These are phyloP conservation scores for Epistrophella euchroma DNA, from an alignment of 2,888 invertebrate species.

Conservation along the genomic window DNA sequence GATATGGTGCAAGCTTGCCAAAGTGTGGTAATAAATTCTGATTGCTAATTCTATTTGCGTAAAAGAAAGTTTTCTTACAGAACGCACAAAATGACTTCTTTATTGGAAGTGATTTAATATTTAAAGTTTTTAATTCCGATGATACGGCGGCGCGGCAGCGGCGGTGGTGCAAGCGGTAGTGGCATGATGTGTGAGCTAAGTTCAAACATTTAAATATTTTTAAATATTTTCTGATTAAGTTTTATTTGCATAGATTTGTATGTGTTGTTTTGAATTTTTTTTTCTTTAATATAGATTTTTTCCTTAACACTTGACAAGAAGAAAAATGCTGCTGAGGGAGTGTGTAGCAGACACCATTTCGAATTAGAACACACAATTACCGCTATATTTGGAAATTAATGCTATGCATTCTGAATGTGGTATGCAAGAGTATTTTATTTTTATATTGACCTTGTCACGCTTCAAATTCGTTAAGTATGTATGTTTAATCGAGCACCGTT, in stretches of 20 bases:
- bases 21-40: slow-evolving; percentile 67
- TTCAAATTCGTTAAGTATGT: slow-evolving; percentile 19
- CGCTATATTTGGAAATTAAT: slow-evolving; percentile 65
- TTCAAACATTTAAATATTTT: slow-evolving; percentile 44
- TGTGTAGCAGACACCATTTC: not conserved
- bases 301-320: not conserved
- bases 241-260: not conserved
- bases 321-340: not conserved
- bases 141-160: not conserved
- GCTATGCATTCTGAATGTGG: slow-evolving; percentile 44
- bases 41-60: slow-evolving; percentile 64
- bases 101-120: slow-evolving; percentile 65
- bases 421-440: slow-evolving; percentile 45
- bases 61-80: slow-evolving; percentile 70
- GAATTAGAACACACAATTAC: slow-evolving; percentile 64
- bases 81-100: slow-evolving; percentile 44
- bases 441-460: slow-evolving; percentile 46
- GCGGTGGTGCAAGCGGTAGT: too few relatives aligned
- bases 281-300: not conserved
- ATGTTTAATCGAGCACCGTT: slow-evolving; percentile 27
- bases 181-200: too few relatives aligned
- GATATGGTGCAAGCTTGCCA: slow-evolving; percentile 1
- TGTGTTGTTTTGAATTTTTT: not conserved
- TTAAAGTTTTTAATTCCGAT: slow-evolving; percentile 5
- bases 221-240: slow-evolving; percentile 53